Conservation (phyloP, 1,140 invertebrate species). For the Batillaria attramentaria region DNA sequence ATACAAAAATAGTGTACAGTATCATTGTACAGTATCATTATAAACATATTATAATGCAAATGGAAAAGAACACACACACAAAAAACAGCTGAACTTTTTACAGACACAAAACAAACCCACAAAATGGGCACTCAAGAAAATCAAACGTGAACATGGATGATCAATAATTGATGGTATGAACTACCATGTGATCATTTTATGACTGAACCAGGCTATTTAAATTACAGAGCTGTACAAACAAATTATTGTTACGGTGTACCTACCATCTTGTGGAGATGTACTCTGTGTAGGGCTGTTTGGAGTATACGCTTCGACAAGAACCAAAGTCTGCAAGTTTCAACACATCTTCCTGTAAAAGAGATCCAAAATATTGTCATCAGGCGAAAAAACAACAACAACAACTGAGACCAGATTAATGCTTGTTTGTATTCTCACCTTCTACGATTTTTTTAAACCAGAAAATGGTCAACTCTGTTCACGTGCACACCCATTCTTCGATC, state of each 20-base stretch:
- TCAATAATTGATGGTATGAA: no score
- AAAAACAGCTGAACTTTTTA: no score
- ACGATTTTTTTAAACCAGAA: background rate
- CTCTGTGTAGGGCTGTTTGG: constrained; percentile 79
- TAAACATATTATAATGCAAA: background rate
- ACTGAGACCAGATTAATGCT: no score
- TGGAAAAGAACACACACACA: background rate
- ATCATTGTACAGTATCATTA: background rate
- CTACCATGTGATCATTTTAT: no score
- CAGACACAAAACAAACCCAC: no score
- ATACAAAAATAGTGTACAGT: background rate
- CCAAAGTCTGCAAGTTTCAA: constrained; percentile 80
- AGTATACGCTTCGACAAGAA: constrained; percentile 76
- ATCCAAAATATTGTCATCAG: no score
- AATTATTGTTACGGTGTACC: constrained; percentile 21
- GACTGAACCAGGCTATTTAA: no score
- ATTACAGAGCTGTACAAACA: no score
- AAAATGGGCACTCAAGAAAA: background rate
- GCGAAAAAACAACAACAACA: no score
- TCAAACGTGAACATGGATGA: background rate
- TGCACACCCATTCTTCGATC: background rate
- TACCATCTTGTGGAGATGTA: constrained; percentile 81
- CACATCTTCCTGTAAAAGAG: constrained; percentile 75
- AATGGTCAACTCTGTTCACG: background rate
- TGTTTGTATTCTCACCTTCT: background rate